phyloP scores from a whole-genome alignment of 1,140 invertebrate species.

The Leucophenga varia region DNA sequence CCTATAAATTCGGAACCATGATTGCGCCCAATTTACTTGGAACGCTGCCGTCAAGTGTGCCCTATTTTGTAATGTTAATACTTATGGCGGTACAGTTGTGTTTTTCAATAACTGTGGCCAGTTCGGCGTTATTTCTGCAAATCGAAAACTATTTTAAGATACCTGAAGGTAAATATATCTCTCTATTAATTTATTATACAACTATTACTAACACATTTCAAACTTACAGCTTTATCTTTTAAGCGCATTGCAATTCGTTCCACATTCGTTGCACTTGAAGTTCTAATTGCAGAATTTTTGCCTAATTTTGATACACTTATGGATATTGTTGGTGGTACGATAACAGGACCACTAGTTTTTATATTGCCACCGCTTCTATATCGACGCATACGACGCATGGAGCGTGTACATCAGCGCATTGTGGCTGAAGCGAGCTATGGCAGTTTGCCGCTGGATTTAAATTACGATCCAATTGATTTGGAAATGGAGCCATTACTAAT shows the following conservation, averaged over 20 bases:
- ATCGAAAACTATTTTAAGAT: conserved; percentile 65
- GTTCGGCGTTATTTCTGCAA: conserved; percentile 74
- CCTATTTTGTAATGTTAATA: conserved; percentile 65
- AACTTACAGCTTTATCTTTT: conserved; percentile 80
- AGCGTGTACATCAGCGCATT: conserved; percentile 40
- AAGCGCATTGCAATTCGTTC: conserved; percentile 75
- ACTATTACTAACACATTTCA: conserved; percentile 40
- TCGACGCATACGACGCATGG: conserved; percentile 60
- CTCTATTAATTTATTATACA: not conserved
- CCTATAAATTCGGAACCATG: conserved; percentile 63
- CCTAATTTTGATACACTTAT: conserved; percentile 88
- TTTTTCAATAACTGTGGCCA: conserved; percentile 73
- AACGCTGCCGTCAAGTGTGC: conserved; percentile 64
- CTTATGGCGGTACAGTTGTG: conserved; percentile 74
- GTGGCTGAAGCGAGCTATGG: conserved; percentile 47
- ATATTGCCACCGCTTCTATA: conserved; percentile 85
- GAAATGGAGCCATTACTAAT: conserved; percentile 39
- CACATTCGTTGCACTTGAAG: conserved; percentile 67
- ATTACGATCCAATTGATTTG: conserved; percentile 42
- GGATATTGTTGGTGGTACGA: conserved; percentile 79
- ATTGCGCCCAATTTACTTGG: conserved; percentile 60
- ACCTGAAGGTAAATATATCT: conserved; percentile 59
- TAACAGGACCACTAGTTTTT: conserved; percentile 82
- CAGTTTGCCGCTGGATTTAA: conserved; percentile 42
- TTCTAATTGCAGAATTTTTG: conserved; percentile 78